A percentile compares a stretch with the other conserved stretches of the same genome.
These are phyloP conservation scores for Hydrochoerus hydrochaeris DNA, from an alignment of 2,113 vertebrate species.

Conservation along the genomic window DNA sequence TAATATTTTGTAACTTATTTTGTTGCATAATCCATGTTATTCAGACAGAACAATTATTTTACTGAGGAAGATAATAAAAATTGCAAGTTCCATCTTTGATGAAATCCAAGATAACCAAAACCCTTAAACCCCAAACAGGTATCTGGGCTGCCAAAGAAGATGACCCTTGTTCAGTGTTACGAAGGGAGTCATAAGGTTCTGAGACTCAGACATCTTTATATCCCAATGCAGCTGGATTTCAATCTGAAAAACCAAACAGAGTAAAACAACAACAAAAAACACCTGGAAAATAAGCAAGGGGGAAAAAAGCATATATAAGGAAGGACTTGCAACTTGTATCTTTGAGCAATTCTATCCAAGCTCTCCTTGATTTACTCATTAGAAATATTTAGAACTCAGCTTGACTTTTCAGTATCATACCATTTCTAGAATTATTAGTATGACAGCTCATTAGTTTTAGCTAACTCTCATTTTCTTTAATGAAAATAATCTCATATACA, in stretches of 20 bases:
- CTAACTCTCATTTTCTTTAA: constrained; percentile 9
- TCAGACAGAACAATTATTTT: not conserved
- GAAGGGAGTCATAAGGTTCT: not conserved
- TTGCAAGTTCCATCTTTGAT: not conserved
- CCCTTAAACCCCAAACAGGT: not conserved
- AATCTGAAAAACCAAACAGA: not conserved
- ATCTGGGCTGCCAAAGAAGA: not conserved
- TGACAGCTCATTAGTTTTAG: not conserved
- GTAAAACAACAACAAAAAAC: not conserved
- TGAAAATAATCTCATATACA: not conserved
- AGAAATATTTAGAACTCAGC: not conserved
- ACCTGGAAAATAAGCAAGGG: not conserved
- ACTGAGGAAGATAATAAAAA: not conserved
- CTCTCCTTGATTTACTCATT: not conserved
- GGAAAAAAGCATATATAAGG: not conserved
- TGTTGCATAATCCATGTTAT: not conserved
- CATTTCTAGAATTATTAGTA: not conserved
- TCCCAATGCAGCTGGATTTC: rapidly evolving
- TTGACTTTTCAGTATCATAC: not conserved
- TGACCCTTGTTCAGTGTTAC: not conserved
- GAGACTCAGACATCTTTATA: not conserved
- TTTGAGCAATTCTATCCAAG: not conserved
- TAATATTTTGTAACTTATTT: not conserved
- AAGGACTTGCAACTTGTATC: not conserved
- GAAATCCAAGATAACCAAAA: not conserved